Evolutionary conservation across 2,113 vertebrate genomes (phyloP), one percentile per base, ranked within the genome.

Genomic region (Opisthocomus hoazin): DNA sequence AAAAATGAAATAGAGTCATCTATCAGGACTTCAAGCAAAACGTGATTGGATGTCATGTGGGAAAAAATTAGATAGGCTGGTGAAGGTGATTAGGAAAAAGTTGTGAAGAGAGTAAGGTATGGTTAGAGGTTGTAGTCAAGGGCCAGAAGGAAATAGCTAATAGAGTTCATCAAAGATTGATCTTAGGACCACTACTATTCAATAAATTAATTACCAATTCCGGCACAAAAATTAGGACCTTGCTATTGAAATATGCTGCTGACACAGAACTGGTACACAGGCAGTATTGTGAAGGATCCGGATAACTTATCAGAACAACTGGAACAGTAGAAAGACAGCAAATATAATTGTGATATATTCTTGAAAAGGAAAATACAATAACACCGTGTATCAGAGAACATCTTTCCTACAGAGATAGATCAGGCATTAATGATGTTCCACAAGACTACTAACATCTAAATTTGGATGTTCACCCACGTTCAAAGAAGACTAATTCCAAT

Each of bases 21-120:
- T 69, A 76, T 90, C 60, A 89, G 54, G n/a, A 61, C 63, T 65
- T 89, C 54, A 95, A 39, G 61, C 45, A 92, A 95, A 95, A 74
- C 51, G 24, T 12, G 56, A 91, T 30, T 66, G 69, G 60, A 63
- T 84, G 60, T 48, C 56, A 32, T 41, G 36, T 15, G n/a, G 46
- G 26, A 46, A 94, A 86, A 93, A 84, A 89, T 54, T 21, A 53
- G 36, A 78, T 39, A 51, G 36, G 46, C 43, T 89, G 65, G 21
- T 92, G 80, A 75, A 15, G 8, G 23, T 36, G 43, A 84, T 39
- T 15, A 77, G 51, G 46, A 87, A 78, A 77, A 90, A 70, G 26
- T 15, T 76, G 45, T 39, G 36, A 84, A 74, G 65, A 43, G 21
- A 5, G 16, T 58, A 75, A 89, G 14, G 39, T 54, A 8, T 22